These are phyloP conservation scores for Cephonodes hylas DNA, from an alignment of 2,888 invertebrate species.

Conservation along the genomic window DNA sequence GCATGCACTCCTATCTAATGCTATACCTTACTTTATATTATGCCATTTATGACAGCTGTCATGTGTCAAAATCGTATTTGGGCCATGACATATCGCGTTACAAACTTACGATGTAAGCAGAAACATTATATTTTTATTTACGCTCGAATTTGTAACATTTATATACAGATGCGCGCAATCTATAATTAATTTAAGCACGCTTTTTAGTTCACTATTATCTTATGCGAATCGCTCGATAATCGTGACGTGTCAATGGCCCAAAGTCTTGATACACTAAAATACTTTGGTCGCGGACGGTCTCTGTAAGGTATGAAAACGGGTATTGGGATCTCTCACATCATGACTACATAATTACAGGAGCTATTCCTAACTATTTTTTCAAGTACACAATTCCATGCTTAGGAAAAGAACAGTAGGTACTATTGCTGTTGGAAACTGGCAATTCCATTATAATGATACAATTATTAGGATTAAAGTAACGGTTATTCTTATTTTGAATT, in stretches of 20 bases:
- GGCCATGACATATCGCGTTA: neutral
- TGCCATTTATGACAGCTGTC: neutral
- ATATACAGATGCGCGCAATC: too few species aligned
- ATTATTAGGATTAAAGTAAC: too few species aligned
- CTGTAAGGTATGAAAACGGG: neutral
- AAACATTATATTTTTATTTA: neutral
- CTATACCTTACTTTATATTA: conserved; percentile 1
- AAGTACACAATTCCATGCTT: neutral
- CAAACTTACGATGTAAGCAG: neutral
- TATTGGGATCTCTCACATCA: neutral
- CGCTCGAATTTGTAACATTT: neutral
- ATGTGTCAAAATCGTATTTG: neutral
- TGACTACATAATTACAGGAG: neutral
- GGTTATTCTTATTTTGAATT: too few species aligned
- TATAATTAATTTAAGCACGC: too few species aligned
- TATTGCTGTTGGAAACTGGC: neutral
- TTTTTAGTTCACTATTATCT: too few species aligned
- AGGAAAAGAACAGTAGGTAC: neutral
- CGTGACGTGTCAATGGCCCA: neutral
- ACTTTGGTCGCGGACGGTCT: neutral
- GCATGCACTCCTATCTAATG: conserved; percentile 32
- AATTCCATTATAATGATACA: neutral
- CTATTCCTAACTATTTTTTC: neutral
- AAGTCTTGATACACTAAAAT: neutral
- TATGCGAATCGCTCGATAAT: too few species aligned